These are phyloP conservation scores for Martes martes DNA, from an alignment of 2,113 vertebrate species.

Conservation along the genomic window DNA sequence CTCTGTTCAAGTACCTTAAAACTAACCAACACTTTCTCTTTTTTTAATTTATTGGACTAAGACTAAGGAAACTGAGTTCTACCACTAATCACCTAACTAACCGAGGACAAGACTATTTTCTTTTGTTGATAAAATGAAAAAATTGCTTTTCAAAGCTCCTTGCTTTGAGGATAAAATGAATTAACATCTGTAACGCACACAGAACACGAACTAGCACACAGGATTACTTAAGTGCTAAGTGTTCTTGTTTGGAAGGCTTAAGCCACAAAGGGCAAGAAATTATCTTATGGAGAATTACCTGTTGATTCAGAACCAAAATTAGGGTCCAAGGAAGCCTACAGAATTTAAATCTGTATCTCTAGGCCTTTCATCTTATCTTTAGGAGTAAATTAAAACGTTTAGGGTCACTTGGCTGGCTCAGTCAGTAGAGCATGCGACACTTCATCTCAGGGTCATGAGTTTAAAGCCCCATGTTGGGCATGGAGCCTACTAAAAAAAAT, in stretches of 20 bases:
- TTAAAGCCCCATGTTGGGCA: background rate
- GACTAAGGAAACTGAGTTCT: background rate
- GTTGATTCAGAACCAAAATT: background rate
- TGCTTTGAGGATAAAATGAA: slow-evolving; percentile 2
- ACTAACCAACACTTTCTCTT: background rate
- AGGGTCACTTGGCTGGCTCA: background rate
- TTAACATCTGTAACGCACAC: background rate
- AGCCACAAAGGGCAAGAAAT: background rate
- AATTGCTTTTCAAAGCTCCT: background rate
- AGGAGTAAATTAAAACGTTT: slow-evolving; percentile 11
- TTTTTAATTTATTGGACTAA: background rate
- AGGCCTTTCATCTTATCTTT: background rate
- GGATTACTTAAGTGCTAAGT: background rate
- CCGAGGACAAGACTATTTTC: background rate
- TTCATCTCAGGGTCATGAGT: background rate
- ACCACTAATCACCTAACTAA: background rate
- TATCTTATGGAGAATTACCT: background rate
- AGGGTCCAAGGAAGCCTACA: background rate
- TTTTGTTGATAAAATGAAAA: background rate
- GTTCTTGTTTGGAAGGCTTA: background rate
- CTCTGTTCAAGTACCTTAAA: background rate
- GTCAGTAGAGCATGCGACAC: background rate
- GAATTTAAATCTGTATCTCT: background rate
- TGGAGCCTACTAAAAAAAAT: background rate
- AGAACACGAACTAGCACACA: background rate